These are phyloP conservation scores for Henricia sp. DNA, from an alignment of 53 echinoderm and acorn worm genomes.

Conservation along the genomic window DNA sequence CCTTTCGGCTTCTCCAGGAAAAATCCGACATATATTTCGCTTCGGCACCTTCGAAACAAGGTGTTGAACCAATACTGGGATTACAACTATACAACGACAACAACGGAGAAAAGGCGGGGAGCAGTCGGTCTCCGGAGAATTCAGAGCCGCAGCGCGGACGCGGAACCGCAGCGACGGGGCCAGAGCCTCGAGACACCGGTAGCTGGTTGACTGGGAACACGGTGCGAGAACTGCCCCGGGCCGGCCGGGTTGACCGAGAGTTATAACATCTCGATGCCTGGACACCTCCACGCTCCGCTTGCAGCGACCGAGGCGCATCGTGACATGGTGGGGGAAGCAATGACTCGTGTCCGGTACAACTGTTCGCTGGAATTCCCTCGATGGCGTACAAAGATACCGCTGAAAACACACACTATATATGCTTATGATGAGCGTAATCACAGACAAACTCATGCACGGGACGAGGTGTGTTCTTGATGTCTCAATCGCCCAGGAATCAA, in stretches of 20 bases:
- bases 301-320: conserved; percentile 52
- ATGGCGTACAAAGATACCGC: background rate
- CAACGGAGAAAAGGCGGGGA: background rate
- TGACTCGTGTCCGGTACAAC: conserved; percentile 53
- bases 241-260: conserved; percentile 26
- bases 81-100: background rate
- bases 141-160: background rate
- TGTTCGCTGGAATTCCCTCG: conserved; percentile 42
- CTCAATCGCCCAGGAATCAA: no score
- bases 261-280: background rate
- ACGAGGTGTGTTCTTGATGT: conserved; percentile 11
- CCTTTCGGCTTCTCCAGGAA: background rate
- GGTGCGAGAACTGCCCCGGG: conserved; percentile 20
- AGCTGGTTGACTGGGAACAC: conserved; percentile 17
- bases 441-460: background rate
- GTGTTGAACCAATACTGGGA: background rate
- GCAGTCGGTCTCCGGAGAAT: background rate
- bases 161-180: background rate
- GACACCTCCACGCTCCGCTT: conserved; percentile 35
- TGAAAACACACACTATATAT: background rate
- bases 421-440: conserved; percentile 6
- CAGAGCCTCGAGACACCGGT: conserved; percentile 43
- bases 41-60: conserved; percentile 20
- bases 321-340: conserved; percentile 30
- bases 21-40: conserved; percentile 37